phyloP scores from a whole-genome alignment of 1,140 invertebrate genomes.

The Megalopta genalis region DNA sequence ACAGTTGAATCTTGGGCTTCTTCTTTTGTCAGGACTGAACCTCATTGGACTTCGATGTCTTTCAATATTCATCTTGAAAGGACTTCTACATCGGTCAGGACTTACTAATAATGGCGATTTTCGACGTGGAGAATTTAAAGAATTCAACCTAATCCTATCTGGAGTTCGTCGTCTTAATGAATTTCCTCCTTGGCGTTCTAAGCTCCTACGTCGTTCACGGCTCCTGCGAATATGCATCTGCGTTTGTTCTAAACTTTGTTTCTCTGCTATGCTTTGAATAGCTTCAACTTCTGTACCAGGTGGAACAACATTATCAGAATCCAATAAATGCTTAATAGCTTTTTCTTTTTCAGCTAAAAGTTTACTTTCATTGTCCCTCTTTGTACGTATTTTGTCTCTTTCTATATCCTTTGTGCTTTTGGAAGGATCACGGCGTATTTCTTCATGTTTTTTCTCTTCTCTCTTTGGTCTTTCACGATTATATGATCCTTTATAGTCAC shows the following conservation, averaged over 20 bases:
- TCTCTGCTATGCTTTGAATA: conserved; percentile 73
- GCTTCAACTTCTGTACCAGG: conserved; percentile 77
- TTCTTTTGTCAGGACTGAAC: conserved; percentile 63
- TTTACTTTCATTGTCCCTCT: conserved; percentile 75
- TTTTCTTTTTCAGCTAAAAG: conserved; percentile 78
- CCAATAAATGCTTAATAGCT: conserved; percentile 76
- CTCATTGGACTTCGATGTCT: conserved; percentile 60
- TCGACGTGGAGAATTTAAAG: conserved; percentile 68
- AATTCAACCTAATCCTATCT: conserved; percentile 66
- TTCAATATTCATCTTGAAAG: conserved; percentile 40
- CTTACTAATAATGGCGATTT: conserved; percentile 60
- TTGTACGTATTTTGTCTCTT: conserved; percentile 74
- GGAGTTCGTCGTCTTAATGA: conserved; percentile 64
- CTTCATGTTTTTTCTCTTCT: conserved; percentile 71
- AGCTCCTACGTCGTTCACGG: conserved; percentile 63
- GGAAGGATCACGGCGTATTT: conserved; percentile 72
- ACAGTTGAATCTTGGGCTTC: conserved; percentile 56
- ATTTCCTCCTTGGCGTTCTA: conserved; percentile 65
- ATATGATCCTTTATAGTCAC: conserved; percentile 56
- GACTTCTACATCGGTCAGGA: conserved; percentile 63
- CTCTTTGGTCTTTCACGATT: conserved; percentile 60
- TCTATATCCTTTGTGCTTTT: conserved; percentile 79
- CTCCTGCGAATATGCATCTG: conserved; percentile 49
- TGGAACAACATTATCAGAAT: conserved; percentile 77
- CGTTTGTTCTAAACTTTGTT: conserved; percentile 63